Base-by-base conservation (phyloP, 2,113 vertebrate species). In the Vicugna pacos region DNA sequence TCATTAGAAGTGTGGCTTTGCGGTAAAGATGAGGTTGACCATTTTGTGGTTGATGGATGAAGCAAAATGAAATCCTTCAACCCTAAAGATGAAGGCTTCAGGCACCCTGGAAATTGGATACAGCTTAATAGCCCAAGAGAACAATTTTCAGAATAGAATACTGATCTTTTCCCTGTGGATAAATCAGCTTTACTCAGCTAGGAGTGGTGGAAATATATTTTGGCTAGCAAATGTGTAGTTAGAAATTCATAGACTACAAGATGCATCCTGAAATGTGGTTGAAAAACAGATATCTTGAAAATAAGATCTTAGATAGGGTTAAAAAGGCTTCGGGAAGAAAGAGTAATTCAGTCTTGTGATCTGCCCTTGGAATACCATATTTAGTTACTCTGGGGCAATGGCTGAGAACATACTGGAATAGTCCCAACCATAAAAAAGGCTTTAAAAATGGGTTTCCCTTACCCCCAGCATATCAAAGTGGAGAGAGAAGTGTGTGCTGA, bases 131-230 rank as follows among this genome's bases (percentile, higher is more conserved):
- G 97, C 79, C 70, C 94, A 97, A 95, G 94, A 94, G 80, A 95
- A 96, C 87, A 98, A 95, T 98, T 98, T 98, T 86, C 50, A 87
- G 92, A 97, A 93, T 86, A 96, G 86, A 96, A 93, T 98, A 30
- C 87, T 42, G 28, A 92, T 97, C 90, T 97, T 91, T 95, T 90
- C 92, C 32, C 56, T 93, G 91, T 93, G 95, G 96, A 95, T 97
- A 94, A 95, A 95, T 92, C 95, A 97, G 86, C 70, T 92, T 94
- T 94, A 77, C 92, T 97, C 64, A 93, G 42, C 64, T 90, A 76
- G 58, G 72, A 88, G 35, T 60, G 54, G 79, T 81, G 8, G 56
- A 84, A 89, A 95, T 95, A 62, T 67, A 87, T 77, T 95, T 94
- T 95, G 89, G 72, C 80, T 95, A 95, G 90, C n/a, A 95, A 96